These are phyloP conservation scores for Urophycis tenuis DNA, from an alignment of 2,797 vertebrate genomes.

Conservation along the genomic window DNA sequence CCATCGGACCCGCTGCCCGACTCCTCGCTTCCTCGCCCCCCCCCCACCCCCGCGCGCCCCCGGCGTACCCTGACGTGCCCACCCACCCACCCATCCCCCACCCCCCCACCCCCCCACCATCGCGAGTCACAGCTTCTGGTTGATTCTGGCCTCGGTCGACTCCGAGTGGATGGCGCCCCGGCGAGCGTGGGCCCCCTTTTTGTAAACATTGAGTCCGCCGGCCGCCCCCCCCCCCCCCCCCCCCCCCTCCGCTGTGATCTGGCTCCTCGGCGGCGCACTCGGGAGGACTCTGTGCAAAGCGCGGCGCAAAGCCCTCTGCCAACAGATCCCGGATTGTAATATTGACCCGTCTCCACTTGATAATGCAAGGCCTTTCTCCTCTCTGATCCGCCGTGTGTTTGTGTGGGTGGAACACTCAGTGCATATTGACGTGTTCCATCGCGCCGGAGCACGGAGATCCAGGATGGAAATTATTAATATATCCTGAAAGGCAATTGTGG, in stretches of 20 bases:
- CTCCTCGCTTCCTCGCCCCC: background rate
- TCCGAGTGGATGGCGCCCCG: background rate
- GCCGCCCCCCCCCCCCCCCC: slow-evolving; percentile 31
- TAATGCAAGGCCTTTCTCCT: slow-evolving; percentile 55
- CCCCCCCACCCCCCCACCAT: too few species aligned
- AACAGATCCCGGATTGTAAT: slow-evolving; percentile 55
- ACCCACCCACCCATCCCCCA: background rate
- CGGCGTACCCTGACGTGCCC: too few species aligned
- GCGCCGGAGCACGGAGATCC: slow-evolving; percentile 42
- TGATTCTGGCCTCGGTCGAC: background rate
- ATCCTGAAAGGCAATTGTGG: slow-evolving; percentile 45
- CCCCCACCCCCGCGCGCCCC: background rate
- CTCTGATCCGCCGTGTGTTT: slow-evolving; percentile 46
- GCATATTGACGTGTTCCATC: slow-evolving; percentile 59
- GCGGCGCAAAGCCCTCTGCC: slow-evolving; percentile 46
- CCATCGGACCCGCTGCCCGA: background rate
- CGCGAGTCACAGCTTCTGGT: too few species aligned
- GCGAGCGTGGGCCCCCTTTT: too few species aligned
- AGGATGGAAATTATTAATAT: slow-evolving; percentile 51
- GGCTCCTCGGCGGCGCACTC: slow-evolving; percentile 34
- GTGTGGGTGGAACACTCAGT: slow-evolving; percentile 49
- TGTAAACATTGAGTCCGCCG: background rate
- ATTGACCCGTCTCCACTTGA: slow-evolving; percentile 58
- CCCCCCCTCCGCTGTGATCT: slow-evolving; percentile 49
- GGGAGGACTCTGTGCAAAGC: slow-evolving; percentile 39